Percentiles rank a stretch among this genome's conserved stretches.
These are phyloP conservation scores for Triplophysa yarkandensis DNA, from an alignment of 2,797 vertebrate genomes.

Conservation along the genomic window DNA sequence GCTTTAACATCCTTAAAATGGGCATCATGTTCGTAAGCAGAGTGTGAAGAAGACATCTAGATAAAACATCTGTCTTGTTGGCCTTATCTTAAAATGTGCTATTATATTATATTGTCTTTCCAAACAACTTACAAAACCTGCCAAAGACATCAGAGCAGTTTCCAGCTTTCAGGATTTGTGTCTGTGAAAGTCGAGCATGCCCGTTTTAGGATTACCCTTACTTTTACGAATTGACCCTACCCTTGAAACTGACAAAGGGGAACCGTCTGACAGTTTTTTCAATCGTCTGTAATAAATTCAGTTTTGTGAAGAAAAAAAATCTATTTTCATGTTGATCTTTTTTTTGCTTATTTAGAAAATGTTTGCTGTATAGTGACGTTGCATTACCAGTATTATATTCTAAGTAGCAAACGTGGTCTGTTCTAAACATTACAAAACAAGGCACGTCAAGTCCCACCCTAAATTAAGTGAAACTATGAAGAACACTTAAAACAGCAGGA, in stretches of 20 bases:
- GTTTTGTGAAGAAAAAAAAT: conserved; percentile 59
- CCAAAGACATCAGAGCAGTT: conserved; percentile 17
- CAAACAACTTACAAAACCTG: background rate
- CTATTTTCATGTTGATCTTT: conserved; percentile 2
- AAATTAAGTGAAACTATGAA: background rate
- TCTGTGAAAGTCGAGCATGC: conserved; percentile 35
- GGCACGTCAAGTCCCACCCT: background rate
- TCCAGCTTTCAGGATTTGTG: background rate
- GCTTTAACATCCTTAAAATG: background rate
- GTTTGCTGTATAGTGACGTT: background rate
- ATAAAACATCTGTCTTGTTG: background rate
- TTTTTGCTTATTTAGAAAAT: background rate
- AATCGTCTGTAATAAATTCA: conserved; percentile 55
- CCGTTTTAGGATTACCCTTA: conserved; percentile 21
- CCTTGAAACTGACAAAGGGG: conserved; percentile 8
- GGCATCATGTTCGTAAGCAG: background rate
- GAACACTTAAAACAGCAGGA: background rate
- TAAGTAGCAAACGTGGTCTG: too few species aligned
- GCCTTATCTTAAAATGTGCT: background rate
- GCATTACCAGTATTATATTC: too few species aligned
- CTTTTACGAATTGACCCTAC: conserved; percentile 20
- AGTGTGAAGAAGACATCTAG: background rate
- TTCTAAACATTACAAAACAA: background rate
- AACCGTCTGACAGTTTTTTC: conserved; percentile 54
- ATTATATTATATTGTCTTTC: conserved; percentile 4